Conservation (phyloP, 2,888 invertebrate species). For the Eristalinus aeneus region DNA sequence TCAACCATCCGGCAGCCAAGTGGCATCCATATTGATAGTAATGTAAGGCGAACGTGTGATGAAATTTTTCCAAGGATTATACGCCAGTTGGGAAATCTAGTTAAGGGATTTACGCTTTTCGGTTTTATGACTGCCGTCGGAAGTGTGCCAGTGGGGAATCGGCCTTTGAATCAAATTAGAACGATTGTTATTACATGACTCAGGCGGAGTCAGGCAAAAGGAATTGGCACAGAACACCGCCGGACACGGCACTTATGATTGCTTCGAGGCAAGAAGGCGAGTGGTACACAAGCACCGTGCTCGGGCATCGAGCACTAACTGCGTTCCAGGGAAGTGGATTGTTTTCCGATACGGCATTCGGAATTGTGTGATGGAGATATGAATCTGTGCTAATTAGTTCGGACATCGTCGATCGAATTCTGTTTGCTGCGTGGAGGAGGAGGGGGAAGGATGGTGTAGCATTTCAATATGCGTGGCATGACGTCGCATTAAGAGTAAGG, state of each 20-base stretch:
- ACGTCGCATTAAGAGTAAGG: constrained; percentile 61
- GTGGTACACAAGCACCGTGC: not conserved
- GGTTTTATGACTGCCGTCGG: constrained; percentile 68
- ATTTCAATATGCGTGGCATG: constrained; percentile 63
- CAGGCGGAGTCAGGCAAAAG: constrained; percentile 21
- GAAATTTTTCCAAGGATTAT: constrained; percentile 69
- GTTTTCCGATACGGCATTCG: constrained; percentile 60
- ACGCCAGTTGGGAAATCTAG: constrained; percentile 71
- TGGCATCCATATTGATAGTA: constrained; percentile 66
- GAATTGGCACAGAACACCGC: not conserved
- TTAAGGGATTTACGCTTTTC: constrained; percentile 69
- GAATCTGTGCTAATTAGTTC: constrained; percentile 70
- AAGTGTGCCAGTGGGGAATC: constrained; percentile 71
- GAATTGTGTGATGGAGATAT: constrained; percentile 65
- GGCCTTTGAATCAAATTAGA: constrained; percentile 70
- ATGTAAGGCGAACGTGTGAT: constrained; percentile 66
- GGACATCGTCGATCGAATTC: constrained; percentile 45
- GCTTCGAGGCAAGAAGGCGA: not conserved
- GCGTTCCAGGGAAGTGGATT: constrained; percentile 52
- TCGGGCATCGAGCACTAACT: not conserved
- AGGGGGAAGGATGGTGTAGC: not conserved
- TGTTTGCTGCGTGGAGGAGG: not conserved
- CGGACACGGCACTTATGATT: constrained; percentile 15
- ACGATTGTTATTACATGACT: constrained; percentile 68
- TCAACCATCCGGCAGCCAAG: constrained; percentile 11